Conservation (phyloP, 2,113 vertebrate species). For the Balaeniceps rex region DNA sequence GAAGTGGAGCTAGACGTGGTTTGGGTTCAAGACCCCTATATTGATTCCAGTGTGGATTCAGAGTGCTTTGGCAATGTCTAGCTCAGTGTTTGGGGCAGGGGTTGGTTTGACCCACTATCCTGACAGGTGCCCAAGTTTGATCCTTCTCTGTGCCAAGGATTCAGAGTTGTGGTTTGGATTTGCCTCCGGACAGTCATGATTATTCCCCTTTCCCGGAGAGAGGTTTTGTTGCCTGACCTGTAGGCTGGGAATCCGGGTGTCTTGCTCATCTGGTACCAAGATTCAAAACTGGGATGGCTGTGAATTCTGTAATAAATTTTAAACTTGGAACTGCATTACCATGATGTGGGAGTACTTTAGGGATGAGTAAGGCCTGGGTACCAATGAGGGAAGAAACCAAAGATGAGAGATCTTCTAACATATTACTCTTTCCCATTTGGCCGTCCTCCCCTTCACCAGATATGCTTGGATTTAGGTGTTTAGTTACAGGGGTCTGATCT, state of each 20-base stretch:
- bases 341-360: not conserved
- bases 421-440: not conserved
- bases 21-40: not conserved
- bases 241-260: not conserved
- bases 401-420: not conserved
- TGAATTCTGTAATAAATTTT: not conserved
- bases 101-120: not conserved
- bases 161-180: not conserved
- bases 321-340: not conserved
- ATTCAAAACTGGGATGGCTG: not conserved
- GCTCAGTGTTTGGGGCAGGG: not conserved
- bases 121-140: not conserved
- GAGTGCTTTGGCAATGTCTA: not conserved
- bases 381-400: not conserved
- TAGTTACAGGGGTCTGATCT: not conserved
- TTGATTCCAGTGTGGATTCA: not conserved
- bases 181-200: not conserved
- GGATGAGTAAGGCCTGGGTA: not conserved
- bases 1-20: not conserved
- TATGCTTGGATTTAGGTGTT: not conserved
- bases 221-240: not conserved
- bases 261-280: not conserved
- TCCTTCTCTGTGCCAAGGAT: not conserved
- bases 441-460: not conserved
- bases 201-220: not conserved